Conservation (phyloP, 2,888 invertebrate species). For the Drosophila phalerata region DNA sequence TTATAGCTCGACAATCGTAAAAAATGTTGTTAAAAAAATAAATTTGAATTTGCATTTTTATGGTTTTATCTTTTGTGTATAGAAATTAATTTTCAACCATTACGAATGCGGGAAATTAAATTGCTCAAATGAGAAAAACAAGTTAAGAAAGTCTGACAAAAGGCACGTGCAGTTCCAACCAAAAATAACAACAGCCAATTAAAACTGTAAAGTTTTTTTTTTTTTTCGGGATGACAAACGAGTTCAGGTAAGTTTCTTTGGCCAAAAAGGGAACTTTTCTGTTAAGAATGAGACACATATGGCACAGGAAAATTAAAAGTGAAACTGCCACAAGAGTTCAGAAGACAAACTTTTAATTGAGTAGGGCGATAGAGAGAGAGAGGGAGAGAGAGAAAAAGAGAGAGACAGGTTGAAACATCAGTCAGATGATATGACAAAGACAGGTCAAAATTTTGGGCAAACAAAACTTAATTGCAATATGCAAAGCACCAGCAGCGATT, state of each 20-base stretch:
- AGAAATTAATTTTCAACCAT: constrained; percentile 52
- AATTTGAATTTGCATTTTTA: constrained; percentile 69
- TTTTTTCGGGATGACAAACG: constrained; percentile 6
- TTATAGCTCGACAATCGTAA: constrained; percentile 65
- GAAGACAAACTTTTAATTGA: constrained; percentile 70
- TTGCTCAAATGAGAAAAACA: constrained; percentile 21
- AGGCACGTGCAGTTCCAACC: constrained; percentile 18
- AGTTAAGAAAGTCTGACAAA: constrained; percentile 1
- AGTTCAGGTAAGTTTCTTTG: constrained; percentile 15
- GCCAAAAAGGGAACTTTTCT: constrained; percentile 23
- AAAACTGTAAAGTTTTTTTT: constrained; percentile 35
- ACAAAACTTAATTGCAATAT: constrained; percentile 76
- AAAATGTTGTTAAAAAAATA: constrained; percentile 61
- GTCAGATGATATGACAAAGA: constrained; percentile 53
- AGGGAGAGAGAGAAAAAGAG: neutral
- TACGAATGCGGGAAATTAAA: constrained; percentile 39
- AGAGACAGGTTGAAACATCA: neutral
- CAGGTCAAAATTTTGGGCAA: constrained; percentile 60
- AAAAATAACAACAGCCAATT: constrained; percentile 50
- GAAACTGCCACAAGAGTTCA: constrained; percentile 39
- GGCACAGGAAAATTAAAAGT: constrained; percentile 73
- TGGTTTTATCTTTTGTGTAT: constrained; percentile 54
- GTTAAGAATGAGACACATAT: constrained; percentile 34
- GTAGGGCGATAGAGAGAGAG: constrained; percentile 11
- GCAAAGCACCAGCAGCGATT: constrained; percentile 47